A percentile compares a stretch with the other conserved stretches of the same genome.
These are phyloP conservation scores for Uloborus plumipes DNA, from an alignment of 2,888 invertebrate species.

Conservation along the genomic window DNA sequence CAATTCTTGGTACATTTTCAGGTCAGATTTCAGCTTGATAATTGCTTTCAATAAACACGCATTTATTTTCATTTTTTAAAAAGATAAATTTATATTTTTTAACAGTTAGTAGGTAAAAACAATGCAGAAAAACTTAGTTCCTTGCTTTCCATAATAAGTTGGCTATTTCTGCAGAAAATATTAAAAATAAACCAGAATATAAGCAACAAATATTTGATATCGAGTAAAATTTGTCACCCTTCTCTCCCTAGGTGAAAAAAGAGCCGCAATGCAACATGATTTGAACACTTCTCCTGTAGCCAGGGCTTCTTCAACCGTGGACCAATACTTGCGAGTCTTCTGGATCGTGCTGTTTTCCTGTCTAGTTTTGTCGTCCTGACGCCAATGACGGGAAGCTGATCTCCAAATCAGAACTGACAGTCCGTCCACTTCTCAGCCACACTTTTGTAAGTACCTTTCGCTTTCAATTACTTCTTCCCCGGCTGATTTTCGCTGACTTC, in stretches of 20 bases:
- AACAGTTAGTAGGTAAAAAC: too few relatives aligned
- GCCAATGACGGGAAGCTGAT: constrained; percentile 40
- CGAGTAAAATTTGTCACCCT: neutral
- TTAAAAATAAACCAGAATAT: neutral
- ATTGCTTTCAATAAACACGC: too few relatives aligned
- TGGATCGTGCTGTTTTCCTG: constrained; percentile 19
- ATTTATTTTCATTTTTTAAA: too few relatives aligned
- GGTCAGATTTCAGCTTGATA: too few relatives aligned
- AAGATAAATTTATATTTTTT: too few relatives aligned
- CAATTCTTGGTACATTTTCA: too few relatives aligned
- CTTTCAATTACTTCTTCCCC: neutral
- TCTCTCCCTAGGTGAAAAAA: constrained; percentile 41
- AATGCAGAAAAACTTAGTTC: too few relatives aligned
- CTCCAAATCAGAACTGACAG: constrained; percentile 53
- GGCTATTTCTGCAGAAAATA: too few relatives aligned
- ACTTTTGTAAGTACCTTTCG: constrained; percentile 59
- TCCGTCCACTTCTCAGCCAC: constrained; percentile 64
- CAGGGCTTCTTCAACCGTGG: constrained; percentile 13
- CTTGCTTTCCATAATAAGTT: too few relatives aligned
- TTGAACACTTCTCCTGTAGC: constrained; percentile 56
- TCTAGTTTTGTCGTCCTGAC: constrained; percentile 61
- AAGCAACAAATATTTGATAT: neutral
- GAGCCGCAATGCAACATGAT: constrained; percentile 64
- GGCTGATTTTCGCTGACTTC: neutral
- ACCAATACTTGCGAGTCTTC: constrained; percentile 30